phyloP scores from a whole-genome alignment of 2,797 vertebrate genomes.

The Sebastes itinus region DNA sequence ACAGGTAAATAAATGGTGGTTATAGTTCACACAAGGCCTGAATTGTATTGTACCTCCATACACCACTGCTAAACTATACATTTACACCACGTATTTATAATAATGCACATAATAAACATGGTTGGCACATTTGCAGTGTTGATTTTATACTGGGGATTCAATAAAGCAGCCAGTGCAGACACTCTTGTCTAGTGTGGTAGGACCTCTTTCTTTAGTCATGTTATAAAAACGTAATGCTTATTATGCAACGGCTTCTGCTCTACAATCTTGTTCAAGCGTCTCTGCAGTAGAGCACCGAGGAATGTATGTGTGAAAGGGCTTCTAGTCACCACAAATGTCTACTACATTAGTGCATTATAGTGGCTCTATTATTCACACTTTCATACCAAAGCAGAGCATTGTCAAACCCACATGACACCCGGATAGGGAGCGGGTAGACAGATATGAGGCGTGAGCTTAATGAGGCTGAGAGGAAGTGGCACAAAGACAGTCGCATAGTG shows the following conservation, averaged over 20 bases:
- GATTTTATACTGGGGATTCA: background rate
- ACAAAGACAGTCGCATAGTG: background rate
- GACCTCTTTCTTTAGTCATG: background rate
- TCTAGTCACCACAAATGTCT: background rate
- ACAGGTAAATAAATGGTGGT: background rate
- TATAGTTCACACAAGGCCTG: background rate
- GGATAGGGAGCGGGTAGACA: background rate
- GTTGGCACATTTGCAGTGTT: background rate
- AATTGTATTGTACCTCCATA: background rate
- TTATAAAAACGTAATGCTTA: conserved; percentile 2
- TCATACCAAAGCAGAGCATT: background rate
- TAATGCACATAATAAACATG: background rate
- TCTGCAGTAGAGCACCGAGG: background rate
- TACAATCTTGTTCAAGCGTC: background rate
- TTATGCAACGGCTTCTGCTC: conserved; percentile 14
- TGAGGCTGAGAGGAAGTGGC: conserved; percentile 20
- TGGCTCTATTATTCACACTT: background rate
- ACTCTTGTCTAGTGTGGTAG: background rate
- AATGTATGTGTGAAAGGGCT: background rate
- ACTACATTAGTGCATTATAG: background rate
- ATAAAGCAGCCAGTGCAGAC: background rate
- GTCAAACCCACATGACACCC: background rate
- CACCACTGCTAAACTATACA: background rate
- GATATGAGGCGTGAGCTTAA: background rate
- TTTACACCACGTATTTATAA: background rate